Evolutionary conservation across 1,140 invertebrate genomes (phyloP), one percentile per base, ranked within the genome.

Genomic region (Drosophila lacertosa): DNA sequence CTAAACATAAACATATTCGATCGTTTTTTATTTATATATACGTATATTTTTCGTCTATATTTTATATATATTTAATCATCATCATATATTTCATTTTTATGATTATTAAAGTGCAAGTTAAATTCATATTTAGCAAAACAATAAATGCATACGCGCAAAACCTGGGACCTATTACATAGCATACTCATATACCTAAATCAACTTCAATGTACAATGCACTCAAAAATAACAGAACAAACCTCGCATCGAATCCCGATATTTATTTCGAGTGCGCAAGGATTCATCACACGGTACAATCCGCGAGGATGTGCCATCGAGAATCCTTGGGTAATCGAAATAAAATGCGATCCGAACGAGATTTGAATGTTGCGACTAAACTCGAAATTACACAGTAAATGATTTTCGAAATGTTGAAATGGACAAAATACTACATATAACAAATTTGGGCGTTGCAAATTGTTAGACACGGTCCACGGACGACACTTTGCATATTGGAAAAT

Each of bases 91-190:
- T 39, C 11, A 39, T 22, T 20, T 55, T 33, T 22, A 11, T 51
- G 45, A 66, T 65, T 66, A 66, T 58, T 44, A 65, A 59, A 65
- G 63, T 65, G 45, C 42, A 58, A 65, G 42, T 58, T 40, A 48
- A 29, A 48, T 48, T 48, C 24, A 48, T 29, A 48, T 16, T 48
- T 48, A 48, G 22, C 45, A 48, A 63, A 72, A 64, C 55, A 83
- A 65, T 83, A 83, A 82, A 78, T 83, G 79, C 80, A 47, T 64
- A 63, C 69, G 47, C 75, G 72, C 68, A 53, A 59, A 65, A 58
- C 75, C 63, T 29, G 37, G 58, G 69, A 47, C 53, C 54, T 39
- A 40, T 48, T 65, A 44, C 60, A 53, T 40, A 71, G 62, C 58
- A 75, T 69, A 55, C 11, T 65, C 48, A 64, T 73, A 62, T 53